Evolutionary conservation across 1,140 invertebrate species (phyloP).

Genomic region (Seison nebaliae): DNA sequence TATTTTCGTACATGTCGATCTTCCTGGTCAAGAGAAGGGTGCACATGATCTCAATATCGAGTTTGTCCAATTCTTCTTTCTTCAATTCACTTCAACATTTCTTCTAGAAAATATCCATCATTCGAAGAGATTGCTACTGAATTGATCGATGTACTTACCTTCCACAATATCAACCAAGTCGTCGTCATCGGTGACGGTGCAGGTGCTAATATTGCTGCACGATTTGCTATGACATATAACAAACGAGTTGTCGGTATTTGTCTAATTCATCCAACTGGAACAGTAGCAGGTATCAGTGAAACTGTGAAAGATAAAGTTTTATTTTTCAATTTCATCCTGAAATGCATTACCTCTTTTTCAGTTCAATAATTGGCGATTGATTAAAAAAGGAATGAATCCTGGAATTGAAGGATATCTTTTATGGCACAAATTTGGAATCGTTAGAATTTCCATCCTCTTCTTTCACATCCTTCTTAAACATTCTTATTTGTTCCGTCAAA

Average conservation of each 20-base stretch:
- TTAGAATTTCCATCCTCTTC: slow-evolving; percentile 33
- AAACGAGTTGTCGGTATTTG: slow-evolving; percentile 45
- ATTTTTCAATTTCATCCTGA: no score
- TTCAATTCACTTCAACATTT: neutral
- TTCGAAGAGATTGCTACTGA: slow-evolving; percentile 7
- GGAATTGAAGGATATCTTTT: slow-evolving; percentile 34
- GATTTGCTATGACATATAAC: slow-evolving; percentile 52
- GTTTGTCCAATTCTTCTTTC: slow-evolving; percentile 14
- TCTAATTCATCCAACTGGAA: slow-evolving; percentile 59
- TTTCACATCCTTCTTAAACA: neutral
- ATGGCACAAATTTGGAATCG: slow-evolving; percentile 64
- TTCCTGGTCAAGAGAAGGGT: slow-evolving; percentile 59
- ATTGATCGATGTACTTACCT: slow-evolving; percentile 7
- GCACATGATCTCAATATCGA: slow-evolving; percentile 39
- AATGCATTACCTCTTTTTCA: no score
- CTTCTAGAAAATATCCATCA: slow-evolving; percentile 11
- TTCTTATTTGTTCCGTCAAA: neutral
- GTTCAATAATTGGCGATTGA: slow-evolving; percentile 22
- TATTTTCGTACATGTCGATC: slow-evolving; percentile 58
- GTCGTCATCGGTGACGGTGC: slow-evolving; percentile 62
- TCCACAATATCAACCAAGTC: slow-evolving; percentile 33
- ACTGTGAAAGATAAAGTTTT: slow-evolving; percentile 51
- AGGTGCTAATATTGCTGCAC: slow-evolving; percentile 55
- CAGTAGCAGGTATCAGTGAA: slow-evolving; percentile 55
- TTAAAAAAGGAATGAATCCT: slow-evolving; percentile 24